Evolutionary conservation across 2,797 vertebrate species (phyloP).

Genomic region (Gallirallus australis): DNA sequence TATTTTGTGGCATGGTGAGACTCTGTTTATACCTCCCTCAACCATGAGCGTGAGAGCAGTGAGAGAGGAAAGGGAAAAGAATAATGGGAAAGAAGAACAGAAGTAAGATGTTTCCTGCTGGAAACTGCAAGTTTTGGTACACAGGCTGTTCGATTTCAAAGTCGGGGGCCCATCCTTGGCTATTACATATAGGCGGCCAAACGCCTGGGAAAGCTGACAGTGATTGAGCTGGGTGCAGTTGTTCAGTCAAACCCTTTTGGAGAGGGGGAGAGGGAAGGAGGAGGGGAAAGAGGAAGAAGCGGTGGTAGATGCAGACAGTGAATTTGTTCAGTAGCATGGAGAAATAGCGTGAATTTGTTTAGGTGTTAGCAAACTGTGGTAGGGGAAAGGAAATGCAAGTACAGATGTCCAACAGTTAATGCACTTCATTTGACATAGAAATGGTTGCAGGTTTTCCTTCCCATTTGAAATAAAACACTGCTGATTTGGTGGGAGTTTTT

Average conservation of each 20-base stretch:
- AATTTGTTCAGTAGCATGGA: background rate
- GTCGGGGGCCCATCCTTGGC: background rate
- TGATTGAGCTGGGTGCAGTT: background rate
- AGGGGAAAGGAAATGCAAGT: background rate
- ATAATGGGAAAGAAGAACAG: background rate
- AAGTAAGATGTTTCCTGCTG: background rate
- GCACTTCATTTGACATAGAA: background rate
- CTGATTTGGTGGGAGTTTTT: background rate
- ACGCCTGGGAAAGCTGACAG: background rate
- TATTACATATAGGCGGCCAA: background rate
- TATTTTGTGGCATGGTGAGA: slow-evolving; percentile 58
- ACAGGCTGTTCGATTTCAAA: background rate
- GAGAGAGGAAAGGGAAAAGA: slow-evolving; percentile 6
- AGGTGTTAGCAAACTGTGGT: background rate
- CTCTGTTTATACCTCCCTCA: slow-evolving; percentile 34
- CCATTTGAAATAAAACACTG: background rate
- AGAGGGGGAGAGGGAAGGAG: background rate
- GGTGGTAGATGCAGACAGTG: background rate
- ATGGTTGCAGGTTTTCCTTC: background rate
- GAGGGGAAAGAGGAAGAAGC: background rate
- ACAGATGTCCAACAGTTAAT: background rate
- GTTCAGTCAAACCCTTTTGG: background rate
- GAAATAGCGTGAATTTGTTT: background rate
- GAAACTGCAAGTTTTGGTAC: background rate
- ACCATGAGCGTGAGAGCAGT: background rate